phyloP scores from a whole-genome alignment of 2,888 invertebrate genomes.

The Alloplasta piceator region DNA sequence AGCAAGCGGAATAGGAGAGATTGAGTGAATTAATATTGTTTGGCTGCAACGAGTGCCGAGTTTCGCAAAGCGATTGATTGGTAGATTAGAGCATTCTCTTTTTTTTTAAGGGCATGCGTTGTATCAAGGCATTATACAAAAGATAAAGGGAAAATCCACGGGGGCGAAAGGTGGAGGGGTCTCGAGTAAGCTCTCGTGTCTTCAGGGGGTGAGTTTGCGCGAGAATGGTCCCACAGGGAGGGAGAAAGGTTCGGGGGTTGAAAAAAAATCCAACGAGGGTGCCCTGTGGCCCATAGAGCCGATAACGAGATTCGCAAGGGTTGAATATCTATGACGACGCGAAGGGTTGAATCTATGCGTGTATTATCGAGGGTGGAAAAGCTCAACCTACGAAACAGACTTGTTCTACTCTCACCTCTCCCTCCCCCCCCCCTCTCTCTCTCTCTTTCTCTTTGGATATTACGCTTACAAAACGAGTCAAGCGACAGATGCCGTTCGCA shows the following conservation, averaged over 20 bases:
- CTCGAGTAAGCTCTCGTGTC: slow-evolving; percentile 25
- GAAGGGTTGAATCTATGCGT: slow-evolving; percentile 27
- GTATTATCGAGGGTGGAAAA: slow-evolving; percentile 39
- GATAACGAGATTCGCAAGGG: slow-evolving; percentile 55
- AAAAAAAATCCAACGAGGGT: slow-evolving; percentile 35
- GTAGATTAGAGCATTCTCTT: slow-evolving; percentile 33
- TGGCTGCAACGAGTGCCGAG: not conserved
- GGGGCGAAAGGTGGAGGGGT: not conserved
- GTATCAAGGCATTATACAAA: slow-evolving; percentile 3
- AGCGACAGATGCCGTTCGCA: slow-evolving; percentile 58
- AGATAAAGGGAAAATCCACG: not conserved
- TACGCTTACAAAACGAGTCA: slow-evolving; percentile 34
- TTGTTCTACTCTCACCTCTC: slow-evolving; percentile 8
- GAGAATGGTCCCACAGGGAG: slow-evolving; percentile 12
- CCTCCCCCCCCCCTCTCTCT: slow-evolving; percentile 19
- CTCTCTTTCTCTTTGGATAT: slow-evolving; percentile 16
- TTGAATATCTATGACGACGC: slow-evolving; percentile 40
- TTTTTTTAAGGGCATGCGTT: slow-evolving; percentile 5
- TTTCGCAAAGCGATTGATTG: slow-evolving; percentile 30
- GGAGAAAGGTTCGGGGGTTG: not conserved
- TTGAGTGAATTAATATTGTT: slow-evolving; percentile 34
- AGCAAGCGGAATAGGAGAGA: slow-evolving; percentile 38
- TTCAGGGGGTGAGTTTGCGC: slow-evolving; percentile 52
- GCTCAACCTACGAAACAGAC: slow-evolving; percentile 38
- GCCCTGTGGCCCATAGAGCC: slow-evolving; percentile 43